These are phyloP conservation scores for Delichon dasypus DNA, from an alignment of 2,797 vertebrate species.

Conservation along the genomic window DNA sequence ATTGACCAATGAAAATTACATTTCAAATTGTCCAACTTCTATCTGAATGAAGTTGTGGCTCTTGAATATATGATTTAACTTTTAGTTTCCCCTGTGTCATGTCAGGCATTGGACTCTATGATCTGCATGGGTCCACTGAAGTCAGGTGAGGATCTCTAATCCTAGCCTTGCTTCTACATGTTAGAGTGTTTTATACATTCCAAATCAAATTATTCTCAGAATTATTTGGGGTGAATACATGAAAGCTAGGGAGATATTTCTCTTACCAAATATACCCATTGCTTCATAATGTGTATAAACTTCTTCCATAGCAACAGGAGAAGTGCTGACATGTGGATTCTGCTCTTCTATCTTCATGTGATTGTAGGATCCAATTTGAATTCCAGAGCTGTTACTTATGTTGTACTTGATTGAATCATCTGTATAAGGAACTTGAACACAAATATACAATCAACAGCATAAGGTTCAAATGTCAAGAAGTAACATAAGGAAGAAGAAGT, in stretches of 20 bases:
- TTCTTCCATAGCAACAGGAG: neutral
- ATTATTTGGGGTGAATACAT: neutral
- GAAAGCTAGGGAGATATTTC: neutral
- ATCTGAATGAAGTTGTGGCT: accelerated
- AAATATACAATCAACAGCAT: neutral
- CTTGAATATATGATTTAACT: neutral
- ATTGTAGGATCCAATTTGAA: constrained; percentile 91
- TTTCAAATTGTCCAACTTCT: neutral
- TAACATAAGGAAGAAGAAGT: neutral
- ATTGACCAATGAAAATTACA: neutral
- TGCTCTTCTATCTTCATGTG: constrained; percentile 75
- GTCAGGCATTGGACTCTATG: neutral
- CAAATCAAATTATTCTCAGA: neutral
- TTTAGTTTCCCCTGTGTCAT: neutral
- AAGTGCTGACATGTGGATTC: neutral
- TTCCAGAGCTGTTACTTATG: constrained; percentile 80
- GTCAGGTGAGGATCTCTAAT: neutral
- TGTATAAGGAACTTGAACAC: constrained; percentile 29
- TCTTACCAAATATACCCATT: constrained; percentile 73
- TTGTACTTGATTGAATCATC: constrained; percentile 58
- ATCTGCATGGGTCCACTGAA: neutral
- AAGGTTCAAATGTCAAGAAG: neutral
- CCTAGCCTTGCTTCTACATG: neutral
- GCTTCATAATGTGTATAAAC: neutral
- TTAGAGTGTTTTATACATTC: neutral